These are phyloP conservation scores for Bombycilla garrulus DNA, from an alignment of 2,113 vertebrate genomes.

Conservation along the genomic window DNA sequence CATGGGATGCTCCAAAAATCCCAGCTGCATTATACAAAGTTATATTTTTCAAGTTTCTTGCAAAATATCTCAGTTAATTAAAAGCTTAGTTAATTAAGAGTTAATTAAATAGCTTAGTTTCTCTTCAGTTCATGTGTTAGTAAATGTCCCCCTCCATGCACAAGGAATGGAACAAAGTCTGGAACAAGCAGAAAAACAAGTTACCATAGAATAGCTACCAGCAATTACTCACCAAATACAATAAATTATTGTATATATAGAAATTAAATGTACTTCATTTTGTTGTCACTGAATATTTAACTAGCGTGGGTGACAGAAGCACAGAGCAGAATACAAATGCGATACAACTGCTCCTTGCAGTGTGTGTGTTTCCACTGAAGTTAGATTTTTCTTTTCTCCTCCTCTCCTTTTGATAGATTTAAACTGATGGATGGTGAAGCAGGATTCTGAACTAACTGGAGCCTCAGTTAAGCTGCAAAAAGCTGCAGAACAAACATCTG, in stretches of 20 bases:
- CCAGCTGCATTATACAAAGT: background rate
- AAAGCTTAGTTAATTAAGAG: background rate
- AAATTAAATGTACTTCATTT: constrained; percentile 32
- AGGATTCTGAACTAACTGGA: background rate
- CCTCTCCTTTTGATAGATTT: constrained; percentile 16
- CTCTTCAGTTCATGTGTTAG: background rate
- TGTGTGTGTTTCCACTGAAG: background rate
- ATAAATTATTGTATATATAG: background rate
- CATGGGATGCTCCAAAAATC: background rate
- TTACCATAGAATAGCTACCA: background rate
- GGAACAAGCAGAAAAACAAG: background rate
- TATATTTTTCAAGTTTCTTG: background rate
- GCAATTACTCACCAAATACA: constrained; percentile 2
- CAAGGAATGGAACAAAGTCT: background rate
- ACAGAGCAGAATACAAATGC: constrained; percentile 18
- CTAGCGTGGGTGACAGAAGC: background rate
- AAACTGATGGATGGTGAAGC: background rate
- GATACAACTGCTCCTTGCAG: background rate
- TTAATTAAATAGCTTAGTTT: background rate
- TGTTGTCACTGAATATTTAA: constrained; percentile 26
- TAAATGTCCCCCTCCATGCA: background rate
- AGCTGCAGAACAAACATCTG: background rate
- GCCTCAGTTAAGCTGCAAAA: background rate
- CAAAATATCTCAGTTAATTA: background rate
- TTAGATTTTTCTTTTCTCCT: background rate